Base-by-base conservation (phyloP, 2,113 vertebrate species). In the Elephantulus edwardii region DNA sequence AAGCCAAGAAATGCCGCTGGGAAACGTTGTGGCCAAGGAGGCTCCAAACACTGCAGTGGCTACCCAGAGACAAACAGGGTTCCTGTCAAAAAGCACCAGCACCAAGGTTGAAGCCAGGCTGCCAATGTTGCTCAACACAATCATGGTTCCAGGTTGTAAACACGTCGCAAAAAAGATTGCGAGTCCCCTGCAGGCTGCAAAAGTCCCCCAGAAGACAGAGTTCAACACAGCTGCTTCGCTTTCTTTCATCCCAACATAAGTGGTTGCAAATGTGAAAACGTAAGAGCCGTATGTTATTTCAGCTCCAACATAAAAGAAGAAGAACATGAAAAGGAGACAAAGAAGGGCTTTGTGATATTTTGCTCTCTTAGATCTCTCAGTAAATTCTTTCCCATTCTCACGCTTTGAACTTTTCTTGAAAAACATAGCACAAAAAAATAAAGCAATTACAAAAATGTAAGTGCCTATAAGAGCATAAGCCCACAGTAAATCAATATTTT, bases 241-340 rank as follows among this genome's bases (percentile, higher is more conserved):
- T 77, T 97, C 93, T 0, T 91, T 87, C 98, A 99, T 98, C 40
- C 68, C 40, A 0, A 88, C 97, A 0, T 98, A 98, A n/a, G 97
- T 97, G 77, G 97, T 97, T 0, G 98, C 98, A 0, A 98, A 99
- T 13, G 98, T 99, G 71, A 98, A 99, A 44, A 99, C 93, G 1
- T 99, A 99, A 35, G 99, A 98, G 91, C 99, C 98, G 0, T 99
- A 99, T 0, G 98, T 98, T 4, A 99, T 98, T 97, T 99, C 99
- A 0, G 98, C 98, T 2, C 99, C 99, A 1, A 99, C 99, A 0
- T 99, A 99, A 72, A 97, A 98, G 5, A 99, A 98, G 97, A 99
- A 99, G 96, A 99, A 99, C 5, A 98, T 0, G 6, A 98, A 98
- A 17, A 99, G 98, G 78, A 99, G 97, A 26, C 91, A 48, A 3